A percentile compares a stretch with the other conserved stretches of the same genome.
These are phyloP conservation scores for Galaxias olidus DNA, from an alignment of 2,797 vertebrate species.

Conservation along the genomic window DNA sequence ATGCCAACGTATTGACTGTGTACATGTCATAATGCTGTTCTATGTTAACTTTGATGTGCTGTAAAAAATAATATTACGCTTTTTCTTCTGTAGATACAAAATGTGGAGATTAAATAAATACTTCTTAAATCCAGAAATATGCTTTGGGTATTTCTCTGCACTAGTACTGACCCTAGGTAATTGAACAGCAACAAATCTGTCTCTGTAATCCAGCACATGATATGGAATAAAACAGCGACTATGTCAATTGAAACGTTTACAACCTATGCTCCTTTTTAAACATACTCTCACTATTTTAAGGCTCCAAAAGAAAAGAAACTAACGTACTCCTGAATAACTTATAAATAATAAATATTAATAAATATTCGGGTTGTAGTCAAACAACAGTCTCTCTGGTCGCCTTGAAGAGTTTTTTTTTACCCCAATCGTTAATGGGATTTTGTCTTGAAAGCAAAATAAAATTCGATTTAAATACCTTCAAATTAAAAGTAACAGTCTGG, in stretches of 20 bases:
- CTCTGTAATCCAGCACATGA: neutral
- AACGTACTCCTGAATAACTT: too few relatives aligned
- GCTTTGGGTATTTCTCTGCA: neutral
- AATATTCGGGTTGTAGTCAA: too few relatives aligned
- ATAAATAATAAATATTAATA: too few relatives aligned
- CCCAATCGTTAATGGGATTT: too few relatives aligned
- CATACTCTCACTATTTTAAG: too few relatives aligned
- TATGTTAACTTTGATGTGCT: slow-evolving; percentile 33
- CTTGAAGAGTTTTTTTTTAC: too few relatives aligned
- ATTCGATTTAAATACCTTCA: too few relatives aligned
- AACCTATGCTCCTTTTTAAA: too few relatives aligned
- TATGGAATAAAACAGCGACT: neutral
- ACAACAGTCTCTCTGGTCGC: too few relatives aligned
- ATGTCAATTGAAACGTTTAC: too few relatives aligned
- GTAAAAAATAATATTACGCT: slow-evolving; percentile 45
- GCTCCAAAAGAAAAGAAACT: too few relatives aligned
- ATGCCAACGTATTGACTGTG: slow-evolving; percentile 47
- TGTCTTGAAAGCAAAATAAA: too few relatives aligned
- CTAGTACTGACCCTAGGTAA: neutral
- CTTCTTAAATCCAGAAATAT: slow-evolving; percentile 31
- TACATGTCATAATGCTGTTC: slow-evolving; percentile 55
- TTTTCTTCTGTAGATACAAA: slow-evolving; percentile 52
- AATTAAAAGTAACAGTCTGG: slow-evolving; percentile 26
- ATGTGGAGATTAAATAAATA: slow-evolving; percentile 55
- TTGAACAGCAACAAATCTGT: neutral